Conservation (phyloP, 2,888 invertebrate genomes). For the Drosophila histrio region DNA sequence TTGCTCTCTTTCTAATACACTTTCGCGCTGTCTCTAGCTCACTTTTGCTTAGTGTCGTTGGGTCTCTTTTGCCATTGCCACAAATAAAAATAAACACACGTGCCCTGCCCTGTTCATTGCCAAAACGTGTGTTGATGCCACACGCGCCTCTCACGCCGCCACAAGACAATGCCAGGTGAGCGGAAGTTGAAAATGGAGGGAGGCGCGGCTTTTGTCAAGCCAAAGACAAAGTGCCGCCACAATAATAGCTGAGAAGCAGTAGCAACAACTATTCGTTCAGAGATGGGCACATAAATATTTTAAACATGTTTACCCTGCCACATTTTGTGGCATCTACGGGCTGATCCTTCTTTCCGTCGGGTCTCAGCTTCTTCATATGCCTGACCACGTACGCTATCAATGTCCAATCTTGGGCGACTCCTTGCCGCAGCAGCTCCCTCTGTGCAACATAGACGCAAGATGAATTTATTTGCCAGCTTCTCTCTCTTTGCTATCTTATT, state of each 20-base stretch:
- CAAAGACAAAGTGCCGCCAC: slow-evolving; percentile 64
- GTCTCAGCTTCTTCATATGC: slow-evolving; percentile 16
- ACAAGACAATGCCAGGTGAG: slow-evolving; percentile 35
- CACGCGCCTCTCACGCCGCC: slow-evolving; percentile 16
- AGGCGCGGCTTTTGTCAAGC: slow-evolving; percentile 55
- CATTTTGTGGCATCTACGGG: slow-evolving; percentile 31
- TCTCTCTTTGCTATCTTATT: slow-evolving; percentile 1
- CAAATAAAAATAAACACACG: slow-evolving; percentile 74
- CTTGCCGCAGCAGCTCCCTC: slow-evolving; percentile 10
- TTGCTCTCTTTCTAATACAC: not conserved
- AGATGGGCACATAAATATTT: slow-evolving; percentile 59
- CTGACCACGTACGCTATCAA: slow-evolving; percentile 72
- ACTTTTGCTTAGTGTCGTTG: slow-evolving; percentile 3
- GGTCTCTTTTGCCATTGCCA: slow-evolving; percentile 39
- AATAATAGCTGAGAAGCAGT: slow-evolving; percentile 57
- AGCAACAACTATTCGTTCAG: slow-evolving; percentile 15
- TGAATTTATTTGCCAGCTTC: slow-evolving; percentile 55
- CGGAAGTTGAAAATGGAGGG: not conserved
- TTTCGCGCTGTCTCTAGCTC: not conserved
- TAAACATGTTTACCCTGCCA: slow-evolving; percentile 66
- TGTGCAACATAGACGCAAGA: slow-evolving; percentile 26
- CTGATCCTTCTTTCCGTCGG: not conserved
- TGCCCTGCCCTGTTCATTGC: slow-evolving; percentile 64
- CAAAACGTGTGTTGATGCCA: slow-evolving; percentile 65
- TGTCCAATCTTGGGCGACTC: slow-evolving; percentile 60